Percentiles rank a stretch among this genome's conserved stretches.
phyloP scores from a whole-genome alignment of 2,888 invertebrate genomes.

The Allacma fusca region DNA sequence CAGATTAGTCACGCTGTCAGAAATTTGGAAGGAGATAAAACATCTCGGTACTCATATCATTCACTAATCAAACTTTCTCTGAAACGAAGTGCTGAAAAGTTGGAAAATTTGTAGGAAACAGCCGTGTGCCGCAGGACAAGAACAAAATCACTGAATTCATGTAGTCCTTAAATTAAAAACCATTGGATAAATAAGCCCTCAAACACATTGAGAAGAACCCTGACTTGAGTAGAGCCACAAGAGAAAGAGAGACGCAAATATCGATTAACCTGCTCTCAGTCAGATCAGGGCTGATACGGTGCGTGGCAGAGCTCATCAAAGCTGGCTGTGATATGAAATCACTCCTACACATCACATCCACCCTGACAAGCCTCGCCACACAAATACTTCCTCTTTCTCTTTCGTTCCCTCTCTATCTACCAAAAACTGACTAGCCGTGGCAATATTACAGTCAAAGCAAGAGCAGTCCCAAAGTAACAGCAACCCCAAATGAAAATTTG shows the following conservation, averaged over 20 bases:
- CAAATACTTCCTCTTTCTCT: constrained; percentile 59
- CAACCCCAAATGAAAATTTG: background rate
- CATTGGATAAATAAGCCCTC: background rate
- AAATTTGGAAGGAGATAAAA: too few species aligned
- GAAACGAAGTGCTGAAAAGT: too few species aligned
- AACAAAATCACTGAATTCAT: too few species aligned
- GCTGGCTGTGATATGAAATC: constrained; percentile 96
- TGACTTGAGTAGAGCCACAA: constrained; percentile 15
- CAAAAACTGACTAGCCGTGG: background rate
- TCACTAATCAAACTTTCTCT: too few species aligned
- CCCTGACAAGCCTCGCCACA: constrained; percentile 77
- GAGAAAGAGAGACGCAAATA: constrained; percentile 25
- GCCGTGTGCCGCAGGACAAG: too few species aligned
- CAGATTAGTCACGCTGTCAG: too few species aligned
- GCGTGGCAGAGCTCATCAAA: constrained; percentile 79
- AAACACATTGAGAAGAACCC: background rate
- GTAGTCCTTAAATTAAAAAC: background rate
- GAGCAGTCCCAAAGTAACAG: background rate
- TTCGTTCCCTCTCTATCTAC: constrained; percentile 1
- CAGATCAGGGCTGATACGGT: constrained; percentile 33
- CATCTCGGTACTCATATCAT: too few species aligned
- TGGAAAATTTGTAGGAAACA: too few species aligned
- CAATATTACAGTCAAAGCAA: background rate
- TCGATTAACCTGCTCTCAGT: constrained; percentile 29
- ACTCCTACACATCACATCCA: constrained; percentile 81